These are phyloP conservation scores for Poeciliopsis occidentalis DNA, from an alignment of 2,113 vertebrate species.

Conservation along the genomic window DNA sequence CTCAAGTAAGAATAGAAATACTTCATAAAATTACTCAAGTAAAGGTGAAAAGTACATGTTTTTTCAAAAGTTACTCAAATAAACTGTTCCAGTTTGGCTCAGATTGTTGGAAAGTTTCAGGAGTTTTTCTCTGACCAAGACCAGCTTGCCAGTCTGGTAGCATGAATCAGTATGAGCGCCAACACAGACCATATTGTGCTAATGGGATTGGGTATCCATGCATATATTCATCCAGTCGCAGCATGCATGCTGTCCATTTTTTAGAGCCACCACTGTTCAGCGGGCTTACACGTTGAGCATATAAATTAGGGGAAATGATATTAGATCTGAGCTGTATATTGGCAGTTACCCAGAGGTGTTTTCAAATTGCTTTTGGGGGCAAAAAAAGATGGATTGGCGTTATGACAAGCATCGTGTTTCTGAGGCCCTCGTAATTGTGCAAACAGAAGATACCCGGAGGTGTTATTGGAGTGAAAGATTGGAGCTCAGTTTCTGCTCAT, in stretches of 20 bases:
- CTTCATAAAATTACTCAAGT: too few species aligned
- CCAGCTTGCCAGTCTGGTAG: background rate
- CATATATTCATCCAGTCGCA: constrained; percentile 18
- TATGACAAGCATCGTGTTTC: background rate
- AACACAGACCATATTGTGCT: constrained; percentile 13
- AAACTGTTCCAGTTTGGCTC: background rate
- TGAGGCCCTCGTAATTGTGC: background rate
- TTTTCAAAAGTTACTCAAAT: too few species aligned
- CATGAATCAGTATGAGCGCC: constrained; percentile 9
- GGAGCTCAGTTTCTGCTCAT: background rate
- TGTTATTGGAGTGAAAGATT: background rate
- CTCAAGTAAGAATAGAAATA: too few species aligned
- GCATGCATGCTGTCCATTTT: constrained; percentile 21
- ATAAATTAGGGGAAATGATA: constrained; percentile 15
- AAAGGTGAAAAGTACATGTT: too few species aligned
- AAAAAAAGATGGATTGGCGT: constrained; percentile 6
- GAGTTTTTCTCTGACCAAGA: background rate
- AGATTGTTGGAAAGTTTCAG: background rate
- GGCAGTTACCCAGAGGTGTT: constrained; percentile 20
- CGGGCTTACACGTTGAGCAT: background rate
- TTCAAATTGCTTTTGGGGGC: background rate
- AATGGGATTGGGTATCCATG: constrained; percentile 15
- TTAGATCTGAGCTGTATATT: background rate
- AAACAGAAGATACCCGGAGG: background rate
- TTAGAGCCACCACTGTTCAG: background rate